Conservation (phyloP, 1,140 invertebrate species). For the Zaprionus tsacasi region DNA sequence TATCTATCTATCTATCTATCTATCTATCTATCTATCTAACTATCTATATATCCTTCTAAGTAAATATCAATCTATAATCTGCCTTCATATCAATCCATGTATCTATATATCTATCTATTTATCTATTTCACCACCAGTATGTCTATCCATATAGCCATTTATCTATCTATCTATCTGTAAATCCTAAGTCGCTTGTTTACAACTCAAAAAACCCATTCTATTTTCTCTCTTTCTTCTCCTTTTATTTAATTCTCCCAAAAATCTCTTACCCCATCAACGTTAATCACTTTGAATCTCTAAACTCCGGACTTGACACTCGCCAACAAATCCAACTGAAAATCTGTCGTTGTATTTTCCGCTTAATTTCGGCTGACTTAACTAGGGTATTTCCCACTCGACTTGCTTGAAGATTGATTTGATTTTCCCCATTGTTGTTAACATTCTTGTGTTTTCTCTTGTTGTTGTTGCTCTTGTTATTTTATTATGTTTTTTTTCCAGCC, state of each 20-base stretch:
- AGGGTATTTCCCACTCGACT: constrained; percentile 24
- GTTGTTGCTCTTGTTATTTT: background rate
- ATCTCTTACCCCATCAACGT: background rate
- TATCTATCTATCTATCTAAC: too few species aligned
- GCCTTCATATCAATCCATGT: too few species aligned
- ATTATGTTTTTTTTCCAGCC: background rate
- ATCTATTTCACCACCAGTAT: too few species aligned
- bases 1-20: too few species aligned
- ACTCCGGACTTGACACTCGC: background rate
- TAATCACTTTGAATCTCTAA: constrained; percentile 1
- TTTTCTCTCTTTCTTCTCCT: background rate
- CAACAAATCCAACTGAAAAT: background rate
- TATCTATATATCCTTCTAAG: too few species aligned
- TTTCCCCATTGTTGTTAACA: constrained; percentile 21
- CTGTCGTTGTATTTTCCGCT: constrained; percentile 3
- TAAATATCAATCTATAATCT: too few species aligned
- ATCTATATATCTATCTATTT: too few species aligned
- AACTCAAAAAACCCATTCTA: background rate
- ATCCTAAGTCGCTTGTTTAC: background rate
- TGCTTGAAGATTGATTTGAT: constrained; percentile 30
- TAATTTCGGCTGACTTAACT: constrained; percentile 4
- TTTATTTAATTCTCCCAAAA: background rate
- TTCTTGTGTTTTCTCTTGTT: constrained; percentile 7
- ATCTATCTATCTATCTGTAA: background rate
- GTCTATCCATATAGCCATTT: too few species aligned